These are phyloP conservation scores for Passer domesticus DNA, from an alignment of 2,113 vertebrate species.

Conservation along the genomic window DNA sequence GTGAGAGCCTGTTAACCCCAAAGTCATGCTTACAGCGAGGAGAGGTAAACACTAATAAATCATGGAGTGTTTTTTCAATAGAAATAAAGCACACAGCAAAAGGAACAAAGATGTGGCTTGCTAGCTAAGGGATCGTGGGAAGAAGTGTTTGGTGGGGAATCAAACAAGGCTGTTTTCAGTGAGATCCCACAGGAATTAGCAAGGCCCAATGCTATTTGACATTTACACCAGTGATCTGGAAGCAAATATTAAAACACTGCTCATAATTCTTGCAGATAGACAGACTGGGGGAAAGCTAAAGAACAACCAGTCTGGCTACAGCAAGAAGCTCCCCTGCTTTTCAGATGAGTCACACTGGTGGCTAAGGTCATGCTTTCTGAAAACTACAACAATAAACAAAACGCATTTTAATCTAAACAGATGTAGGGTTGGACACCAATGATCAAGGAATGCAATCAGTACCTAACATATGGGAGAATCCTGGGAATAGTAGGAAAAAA, in stretches of 20 bases:
- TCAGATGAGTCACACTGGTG: background rate
- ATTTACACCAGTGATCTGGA: background rate
- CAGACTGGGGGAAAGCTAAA: background rate
- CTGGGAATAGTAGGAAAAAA: background rate
- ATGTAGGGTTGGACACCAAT: background rate
- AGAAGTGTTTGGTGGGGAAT: background rate
- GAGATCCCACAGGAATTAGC: background rate
- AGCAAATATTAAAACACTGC: background rate
- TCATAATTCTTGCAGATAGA: background rate
- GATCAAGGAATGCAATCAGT: background rate
- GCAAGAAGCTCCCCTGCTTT: background rate
- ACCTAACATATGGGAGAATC: background rate
- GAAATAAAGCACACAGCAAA: background rate
- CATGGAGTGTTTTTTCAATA: background rate
- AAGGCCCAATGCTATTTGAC: background rate
- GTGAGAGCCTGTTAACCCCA: background rate
- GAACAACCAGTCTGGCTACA: background rate
- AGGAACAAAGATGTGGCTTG: background rate
- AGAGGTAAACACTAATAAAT: background rate
- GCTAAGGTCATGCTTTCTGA: background rate
- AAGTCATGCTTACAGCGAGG: background rate
- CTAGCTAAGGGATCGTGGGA: background rate
- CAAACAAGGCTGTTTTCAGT: background rate
- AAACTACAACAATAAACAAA: background rate
- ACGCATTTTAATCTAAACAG: background rate